Conservation (phyloP, 53 echinoderm and acorn worm species). For the Paelopatides confundens region DNA sequence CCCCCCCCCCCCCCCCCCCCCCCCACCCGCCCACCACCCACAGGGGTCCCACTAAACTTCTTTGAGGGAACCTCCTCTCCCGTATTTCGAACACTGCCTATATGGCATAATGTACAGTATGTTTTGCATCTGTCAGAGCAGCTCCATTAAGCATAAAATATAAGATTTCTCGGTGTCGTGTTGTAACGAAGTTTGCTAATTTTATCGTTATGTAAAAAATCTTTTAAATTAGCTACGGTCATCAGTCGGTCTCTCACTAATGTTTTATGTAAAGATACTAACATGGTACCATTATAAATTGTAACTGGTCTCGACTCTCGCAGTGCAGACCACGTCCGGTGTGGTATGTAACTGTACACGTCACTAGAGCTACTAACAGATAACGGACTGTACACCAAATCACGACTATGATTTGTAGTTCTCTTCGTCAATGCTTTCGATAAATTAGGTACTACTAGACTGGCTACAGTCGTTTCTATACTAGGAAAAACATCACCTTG, state of each 20-base stretch:
- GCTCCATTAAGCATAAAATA: neutral
- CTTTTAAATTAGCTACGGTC: conserved; percentile 56
- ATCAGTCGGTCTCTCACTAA: conserved; percentile 63
- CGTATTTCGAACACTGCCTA: too few species aligned
- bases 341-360: conserved; percentile 53
- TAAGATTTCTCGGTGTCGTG: neutral
- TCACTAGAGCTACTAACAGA: conserved; percentile 27
- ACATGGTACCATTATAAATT: conserved; percentile 58
- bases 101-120: neutral
- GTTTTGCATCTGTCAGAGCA: neutral
- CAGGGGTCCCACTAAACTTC: too few species aligned
- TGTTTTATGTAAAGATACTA: conserved; percentile 57
- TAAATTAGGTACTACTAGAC: conserved; percentile 85
- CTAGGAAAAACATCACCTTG: conserved; percentile 88
- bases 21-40: too few species aligned
- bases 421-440: conserved; percentile 65
- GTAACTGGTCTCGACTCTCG: conserved; percentile 56
- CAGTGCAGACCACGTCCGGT: conserved; percentile 62
- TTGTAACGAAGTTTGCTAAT: conserved; percentile 10
- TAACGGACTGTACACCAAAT: neutral
- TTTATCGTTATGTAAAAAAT: neutral
- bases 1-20: too few species aligned
- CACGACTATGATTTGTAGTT: neutral
- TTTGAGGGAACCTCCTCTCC: too few species aligned
- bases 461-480: conserved; percentile 78